phyloP scores from a whole-genome alignment of 2,797 vertebrate genomes.

The Notoglanidium macrostoma region DNA sequence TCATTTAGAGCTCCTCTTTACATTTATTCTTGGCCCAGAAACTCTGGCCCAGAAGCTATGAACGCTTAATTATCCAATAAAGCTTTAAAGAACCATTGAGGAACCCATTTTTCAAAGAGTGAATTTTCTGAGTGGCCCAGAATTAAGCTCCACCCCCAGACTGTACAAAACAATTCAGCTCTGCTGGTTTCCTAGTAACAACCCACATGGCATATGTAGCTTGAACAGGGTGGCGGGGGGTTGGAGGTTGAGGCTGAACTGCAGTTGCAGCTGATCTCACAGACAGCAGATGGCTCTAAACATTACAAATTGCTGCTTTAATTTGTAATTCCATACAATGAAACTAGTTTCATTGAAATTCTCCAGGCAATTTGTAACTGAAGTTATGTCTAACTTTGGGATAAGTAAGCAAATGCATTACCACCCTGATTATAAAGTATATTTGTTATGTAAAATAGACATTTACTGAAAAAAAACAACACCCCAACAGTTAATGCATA shows the following conservation, averaged over 20 bases:
- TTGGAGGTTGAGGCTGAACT: background rate
- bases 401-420: background rate
- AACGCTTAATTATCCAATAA: background rate
- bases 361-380: background rate
- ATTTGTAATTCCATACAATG: background rate
- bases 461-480: background rate
- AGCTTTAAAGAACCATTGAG: background rate
- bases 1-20: background rate
- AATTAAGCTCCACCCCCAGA: background rate
- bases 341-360: background rate
- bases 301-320: background rate
- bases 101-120: background rate
- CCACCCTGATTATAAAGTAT: background rate
- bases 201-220: background rate
- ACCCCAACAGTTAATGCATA: background rate
- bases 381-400: background rate
- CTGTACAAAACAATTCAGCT: background rate
- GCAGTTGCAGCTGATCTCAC: background rate
- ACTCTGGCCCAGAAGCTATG: background rate
- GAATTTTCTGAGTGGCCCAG: background rate
- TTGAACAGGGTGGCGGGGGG: background rate
- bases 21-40: background rate
- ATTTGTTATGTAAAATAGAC: slow-evolving; percentile 5
- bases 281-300: background rate
- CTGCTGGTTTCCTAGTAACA: background rate